Evolutionary conservation across 2,888 invertebrate genomes (phyloP).

Genomic region (Apamea epomidion): DNA sequence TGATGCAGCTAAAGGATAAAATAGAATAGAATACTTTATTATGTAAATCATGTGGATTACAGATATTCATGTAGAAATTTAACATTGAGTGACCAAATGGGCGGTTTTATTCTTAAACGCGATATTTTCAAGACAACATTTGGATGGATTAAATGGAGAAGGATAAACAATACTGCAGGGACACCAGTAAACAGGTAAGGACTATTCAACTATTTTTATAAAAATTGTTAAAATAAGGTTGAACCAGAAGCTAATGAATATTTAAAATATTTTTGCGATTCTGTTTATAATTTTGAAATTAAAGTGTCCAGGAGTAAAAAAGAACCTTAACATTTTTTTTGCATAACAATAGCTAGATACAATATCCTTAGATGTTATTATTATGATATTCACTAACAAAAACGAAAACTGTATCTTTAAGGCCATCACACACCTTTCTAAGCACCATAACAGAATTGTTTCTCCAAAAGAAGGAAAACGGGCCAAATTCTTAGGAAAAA

Average conservation of each 20-base stretch:
- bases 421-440: background rate
- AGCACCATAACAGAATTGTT: background rate
- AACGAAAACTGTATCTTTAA: background rate
- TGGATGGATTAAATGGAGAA: background rate
- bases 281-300: background rate
- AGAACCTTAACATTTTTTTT: background rate
- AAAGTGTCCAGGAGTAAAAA: background rate
- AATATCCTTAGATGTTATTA: too few relatives aligned
- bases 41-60: background rate
- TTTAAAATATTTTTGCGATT: too few relatives aligned
- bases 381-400: too few relatives aligned
- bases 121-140: background rate
- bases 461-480: background rate
- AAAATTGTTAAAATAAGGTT: too few relatives aligned
- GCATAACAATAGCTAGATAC: background rate
- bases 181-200: background rate
- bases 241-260: background rate
- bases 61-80: background rate
- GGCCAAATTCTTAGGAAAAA: background rate
- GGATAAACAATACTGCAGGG: background rate
- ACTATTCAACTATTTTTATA: background rate
- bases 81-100: background rate
- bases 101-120: background rate
- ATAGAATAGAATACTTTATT: background rate
- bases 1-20: constrained; percentile 1